These are phyloP conservation scores for Drosophila saltans DNA, from an alignment of 1,140 invertebrate species.

Conservation along the genomic window DNA sequence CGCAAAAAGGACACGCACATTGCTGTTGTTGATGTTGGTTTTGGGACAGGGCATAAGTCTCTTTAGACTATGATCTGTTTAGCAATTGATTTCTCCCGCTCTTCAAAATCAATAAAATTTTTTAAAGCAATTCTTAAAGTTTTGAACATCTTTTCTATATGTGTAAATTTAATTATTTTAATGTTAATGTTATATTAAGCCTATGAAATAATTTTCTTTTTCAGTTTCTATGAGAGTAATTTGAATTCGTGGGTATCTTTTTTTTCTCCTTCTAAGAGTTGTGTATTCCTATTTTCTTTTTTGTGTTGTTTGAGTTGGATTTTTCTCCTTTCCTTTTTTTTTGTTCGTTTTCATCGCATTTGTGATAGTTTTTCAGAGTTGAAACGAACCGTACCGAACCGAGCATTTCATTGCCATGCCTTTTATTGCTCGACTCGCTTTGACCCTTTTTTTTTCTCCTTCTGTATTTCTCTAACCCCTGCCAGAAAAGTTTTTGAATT, in stretches of 20 bases:
- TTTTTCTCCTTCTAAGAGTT: constrained; percentile 19
- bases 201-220: neutral
- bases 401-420: constrained; percentile 60
- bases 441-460: constrained; percentile 20
- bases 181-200: neutral
- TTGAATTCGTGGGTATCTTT: neutral
- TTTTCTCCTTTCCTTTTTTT: constrained; percentile 14
- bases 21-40: constrained; percentile 18
- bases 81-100: neutral
- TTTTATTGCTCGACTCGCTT: constrained; percentile 68
- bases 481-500: constrained; percentile 46
- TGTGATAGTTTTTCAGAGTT: constrained; percentile 63
- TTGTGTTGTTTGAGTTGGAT: constrained; percentile 8
- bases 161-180: neutral
- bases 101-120: neutral
- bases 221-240: neutral
- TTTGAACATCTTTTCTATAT: neutral
- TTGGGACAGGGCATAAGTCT: constrained; percentile 41
- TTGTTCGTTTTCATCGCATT: constrained; percentile 45
- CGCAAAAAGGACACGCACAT: constrained; percentile 54
- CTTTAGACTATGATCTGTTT: constrained; percentile 5
- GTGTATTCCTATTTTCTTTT: constrained; percentile 22
- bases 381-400: constrained; percentile 55
- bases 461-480: constrained; percentile 14
- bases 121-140: neutral